Evolutionary conservation across 2,888 invertebrate genomes (phyloP), one percentile per base, ranked within the genome.

Genomic region (Timandra comae): DNA sequence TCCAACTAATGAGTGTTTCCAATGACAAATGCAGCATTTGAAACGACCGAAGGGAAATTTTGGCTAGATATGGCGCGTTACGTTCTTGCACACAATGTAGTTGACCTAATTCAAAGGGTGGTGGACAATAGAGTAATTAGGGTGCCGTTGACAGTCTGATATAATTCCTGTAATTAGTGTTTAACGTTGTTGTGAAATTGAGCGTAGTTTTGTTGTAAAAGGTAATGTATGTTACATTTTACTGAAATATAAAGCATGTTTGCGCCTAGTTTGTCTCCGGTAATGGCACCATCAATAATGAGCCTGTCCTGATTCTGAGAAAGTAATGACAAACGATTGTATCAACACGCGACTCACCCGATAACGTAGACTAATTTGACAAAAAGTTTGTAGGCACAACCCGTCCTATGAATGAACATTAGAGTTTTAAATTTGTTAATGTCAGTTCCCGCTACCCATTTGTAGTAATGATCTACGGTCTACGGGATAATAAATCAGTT

Each of bases 1-100:
- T 72, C 62, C 61, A 67, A 75, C 80, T 79, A 84, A 84, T 81
- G 80, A 81, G 69, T 67, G 63, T 63, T 76, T 59, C 61, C 60
- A 63, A 75, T 80, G 81, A 82, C 79, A 80, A 80, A 82, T 81
- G 78, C 68, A 64, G 67, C 62, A 65, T 73, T 74, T 58, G 63
- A 60, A 58, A 57, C 55, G 46, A 49, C 56, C 52, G 52, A 52
- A 51, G 45, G 49, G 56, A 56, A 65, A 63, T 63, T 73, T 71
- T 50, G 65, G 50, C 60, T 66, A 53, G 67, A 70, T 63, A 48
- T 53, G 55, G 45, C 52, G 45, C 52, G 41, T 39, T 55, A 43
- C 52, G 49, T 45, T 46, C 41, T 30, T 27, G 33, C 32, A 43
- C 32, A 36, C 27, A 44, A 46, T 48, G 42, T 41, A 44, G 49